Base-by-base conservation (phyloP, 1,140 invertebrate species). In the Paralvinella palmiformis region DNA sequence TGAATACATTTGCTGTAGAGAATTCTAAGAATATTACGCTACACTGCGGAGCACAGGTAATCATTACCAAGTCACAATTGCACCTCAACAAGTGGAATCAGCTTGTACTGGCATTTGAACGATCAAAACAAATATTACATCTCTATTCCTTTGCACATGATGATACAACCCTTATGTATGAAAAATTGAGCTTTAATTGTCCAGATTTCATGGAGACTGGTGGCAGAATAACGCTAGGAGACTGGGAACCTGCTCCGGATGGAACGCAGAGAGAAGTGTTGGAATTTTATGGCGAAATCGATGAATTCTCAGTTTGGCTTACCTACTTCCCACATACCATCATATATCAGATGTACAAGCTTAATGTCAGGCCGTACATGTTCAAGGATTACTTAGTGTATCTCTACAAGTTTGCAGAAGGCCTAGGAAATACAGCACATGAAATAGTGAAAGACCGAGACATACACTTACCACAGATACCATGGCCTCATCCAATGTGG, bases 401-500 rank as follows among this genome's bases (percentile, higher is more conserved):
- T 17, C 29, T 72, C 33, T 68, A 64, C 35, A 66, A 66, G 24
- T 67, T 72, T 57, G 50, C 63, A 13, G 69, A 64, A 59, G 71
- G 69, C n/a, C 33, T 68, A 48, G 71, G 71, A 22, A 41, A 63
- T 31, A 62, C 22, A 1, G 67, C 62, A 4, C 64, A 68, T 62
- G 71, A 72, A 33, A 62, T 41, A 10, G 57, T 68, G 4, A 32
- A 57, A 6, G 62, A 57, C 13, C 67, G 67, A 36, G 58, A 63
- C 36, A 56, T 72, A 13, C 36, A 63, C 52, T 59, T 72, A 24
- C 71, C 71, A 13, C 41, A 53, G 2, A 59, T 31, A 13, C 69
- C 69, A 41, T 72, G 71, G 71, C 69, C 63, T n/a, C 45, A 66
- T 27, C 71, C 71, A n/a, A 15, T 31, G 0, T 72, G 71, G 71